These are phyloP conservation scores for Aurelia sp. DNA, from an alignment of 30 jellyfish, hydroid and myxozoan species.

Conservation along the genomic window DNA sequence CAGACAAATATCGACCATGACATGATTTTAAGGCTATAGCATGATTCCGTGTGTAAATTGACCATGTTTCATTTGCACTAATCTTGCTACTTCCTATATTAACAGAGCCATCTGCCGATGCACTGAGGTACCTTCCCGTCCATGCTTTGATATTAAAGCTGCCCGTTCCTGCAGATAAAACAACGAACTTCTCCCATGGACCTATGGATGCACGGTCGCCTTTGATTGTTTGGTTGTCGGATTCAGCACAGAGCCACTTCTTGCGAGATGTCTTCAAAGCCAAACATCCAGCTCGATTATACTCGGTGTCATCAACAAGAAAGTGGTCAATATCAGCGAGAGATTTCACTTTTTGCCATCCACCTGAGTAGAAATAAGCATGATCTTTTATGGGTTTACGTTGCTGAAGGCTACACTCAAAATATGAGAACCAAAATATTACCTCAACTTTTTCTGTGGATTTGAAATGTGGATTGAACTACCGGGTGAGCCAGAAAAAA, in stretches of 20 bases:
- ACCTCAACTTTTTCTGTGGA: too few relatives aligned
- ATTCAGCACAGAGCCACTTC: constrained; percentile 56
- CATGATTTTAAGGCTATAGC: constrained; percentile 54
- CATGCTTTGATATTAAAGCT: constrained; percentile 43
- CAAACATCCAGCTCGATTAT: constrained; percentile 51
- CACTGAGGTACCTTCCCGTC: constrained; percentile 43
- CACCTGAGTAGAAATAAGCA: constrained; percentile 1
- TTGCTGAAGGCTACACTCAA: too few relatives aligned
- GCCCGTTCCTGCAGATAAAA: constrained; percentile 19
- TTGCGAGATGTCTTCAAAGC: constrained; percentile 55
- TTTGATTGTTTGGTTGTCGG: constrained; percentile 51
- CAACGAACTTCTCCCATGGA: constrained; percentile 54
- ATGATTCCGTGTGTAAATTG: constrained; percentile 40
- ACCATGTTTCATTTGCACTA: constrained; percentile 46
- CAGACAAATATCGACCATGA: constrained; percentile 44
- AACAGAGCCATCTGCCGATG: constrained; percentile 31
- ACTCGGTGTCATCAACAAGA: constrained; percentile 58
- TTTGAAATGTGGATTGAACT: too few relatives aligned
- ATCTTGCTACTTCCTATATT: constrained; percentile 30
- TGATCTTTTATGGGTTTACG: too few relatives aligned
- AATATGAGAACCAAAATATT: too few relatives aligned
- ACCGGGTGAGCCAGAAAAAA: too few relatives aligned
- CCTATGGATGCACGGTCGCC: constrained; percentile 50
- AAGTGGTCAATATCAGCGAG: constrained; percentile 52
- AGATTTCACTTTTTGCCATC: constrained; percentile 46